phyloP scores from a whole-genome alignment of 2,797 vertebrate species.

The Falco columbarius region DNA sequence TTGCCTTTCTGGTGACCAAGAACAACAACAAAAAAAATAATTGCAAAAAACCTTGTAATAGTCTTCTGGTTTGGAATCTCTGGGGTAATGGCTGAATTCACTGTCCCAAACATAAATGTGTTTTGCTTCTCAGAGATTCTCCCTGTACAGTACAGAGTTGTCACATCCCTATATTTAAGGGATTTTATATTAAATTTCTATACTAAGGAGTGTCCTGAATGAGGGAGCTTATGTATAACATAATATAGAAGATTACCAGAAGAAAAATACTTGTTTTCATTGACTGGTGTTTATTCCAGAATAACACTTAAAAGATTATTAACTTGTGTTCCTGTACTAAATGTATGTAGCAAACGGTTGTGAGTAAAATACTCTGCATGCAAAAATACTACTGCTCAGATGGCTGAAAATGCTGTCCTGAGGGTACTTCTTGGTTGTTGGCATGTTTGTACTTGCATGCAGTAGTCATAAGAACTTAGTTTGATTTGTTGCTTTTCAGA shows the following conservation, averaged over 20 bases:
- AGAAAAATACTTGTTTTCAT: neutral
- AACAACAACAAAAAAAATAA: neutral
- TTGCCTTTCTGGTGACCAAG: neutral
- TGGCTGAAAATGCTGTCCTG: neutral
- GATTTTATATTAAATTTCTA: neutral
- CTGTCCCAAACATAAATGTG: neutral
- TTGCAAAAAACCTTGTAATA: neutral
- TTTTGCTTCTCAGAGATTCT: too few species aligned
- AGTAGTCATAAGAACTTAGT: neutral
- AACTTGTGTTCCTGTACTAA: neutral
- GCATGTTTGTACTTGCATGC: neutral
- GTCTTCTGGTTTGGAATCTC: neutral
- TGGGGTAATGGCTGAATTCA: neutral
- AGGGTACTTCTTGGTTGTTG: neutral
- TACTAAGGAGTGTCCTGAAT: neutral
- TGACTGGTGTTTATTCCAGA: neutral
- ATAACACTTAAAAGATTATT: neutral
- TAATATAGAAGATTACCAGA: neutral
- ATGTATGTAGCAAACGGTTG: neutral
- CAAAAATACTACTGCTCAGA: neutral
- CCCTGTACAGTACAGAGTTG: neutral
- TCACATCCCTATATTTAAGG: too few species aligned
- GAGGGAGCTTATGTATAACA: neutral
- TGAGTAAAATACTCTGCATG: neutral
- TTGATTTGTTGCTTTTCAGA: conserved; percentile 21